Percentiles rank a stretch among this genome's conserved stretches.
Evolutionary conservation across 92 coral and sea anemone genomes (phyloP).

Genomic region (Diadumene lineata): DNA sequence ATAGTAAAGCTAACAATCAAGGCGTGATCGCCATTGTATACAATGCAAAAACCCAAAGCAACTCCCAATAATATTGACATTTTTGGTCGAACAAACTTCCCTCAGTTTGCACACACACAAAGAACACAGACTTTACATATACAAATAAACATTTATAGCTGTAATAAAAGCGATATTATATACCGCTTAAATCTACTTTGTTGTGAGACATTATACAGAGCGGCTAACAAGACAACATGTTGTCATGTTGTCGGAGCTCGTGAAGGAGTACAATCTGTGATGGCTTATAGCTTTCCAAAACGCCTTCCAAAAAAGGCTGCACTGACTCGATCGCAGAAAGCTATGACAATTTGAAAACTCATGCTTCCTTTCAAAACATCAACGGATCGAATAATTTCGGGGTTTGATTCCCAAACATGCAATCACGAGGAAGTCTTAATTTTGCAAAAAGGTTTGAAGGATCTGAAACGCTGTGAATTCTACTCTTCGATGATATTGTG

Average conservation of each 20-base stretch:
- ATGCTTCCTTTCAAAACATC: too few species aligned
- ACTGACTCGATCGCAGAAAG: too few species aligned
- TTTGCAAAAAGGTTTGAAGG: too few species aligned
- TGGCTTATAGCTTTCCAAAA: too few species aligned
- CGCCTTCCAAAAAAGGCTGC: too few species aligned
- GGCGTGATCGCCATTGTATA: constrained; percentile 26
- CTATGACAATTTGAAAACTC: too few species aligned
- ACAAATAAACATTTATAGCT: constrained; percentile 10
- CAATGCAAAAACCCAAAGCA: not conserved
- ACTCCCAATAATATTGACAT: constrained; percentile 16
- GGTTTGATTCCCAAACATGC: too few species aligned
- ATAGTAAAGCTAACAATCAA: not conserved
- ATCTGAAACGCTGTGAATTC: too few species aligned
- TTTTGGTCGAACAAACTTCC: constrained; percentile 14
- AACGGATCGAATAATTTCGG: too few species aligned
- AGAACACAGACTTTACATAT: constrained; percentile 12
- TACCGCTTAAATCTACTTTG: not conserved
- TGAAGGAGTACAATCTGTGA: too few species aligned
- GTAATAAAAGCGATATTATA: constrained; percentile 10
- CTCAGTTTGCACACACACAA: constrained; percentile 1
- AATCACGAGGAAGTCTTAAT: too few species aligned
- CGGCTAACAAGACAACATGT: not conserved
- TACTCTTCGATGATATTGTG: too few species aligned
- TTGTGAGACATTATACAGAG: not conserved
- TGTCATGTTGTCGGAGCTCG: not conserved